Percentiles rank a stretch among this genome's conserved stretches.
Conservation (phyloP, 2,797 vertebrate species). For the Phrynocephalus guinanensis region DNA sequence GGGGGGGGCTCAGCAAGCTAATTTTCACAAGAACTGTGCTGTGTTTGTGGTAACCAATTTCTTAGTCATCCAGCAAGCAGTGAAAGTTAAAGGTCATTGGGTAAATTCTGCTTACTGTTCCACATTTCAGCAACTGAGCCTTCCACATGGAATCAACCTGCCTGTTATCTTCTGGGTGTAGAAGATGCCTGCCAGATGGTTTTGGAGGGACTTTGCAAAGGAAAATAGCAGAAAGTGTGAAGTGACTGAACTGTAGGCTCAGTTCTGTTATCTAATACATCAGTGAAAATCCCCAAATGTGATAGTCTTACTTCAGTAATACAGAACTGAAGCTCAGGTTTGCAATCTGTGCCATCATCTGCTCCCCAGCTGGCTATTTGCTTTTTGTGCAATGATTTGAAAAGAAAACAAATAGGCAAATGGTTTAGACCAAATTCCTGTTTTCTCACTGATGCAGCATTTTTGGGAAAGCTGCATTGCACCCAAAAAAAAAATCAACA, state of each 20-base stretch:
- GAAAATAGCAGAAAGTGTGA: conserved; percentile 32
- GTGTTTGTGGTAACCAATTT: neutral
- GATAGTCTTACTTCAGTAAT: conserved; percentile 28
- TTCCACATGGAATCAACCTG: conserved; percentile 7
- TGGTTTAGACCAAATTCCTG: conserved; percentile 3
- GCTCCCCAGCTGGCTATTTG: conserved; percentile 30
- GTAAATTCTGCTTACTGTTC: neutral
- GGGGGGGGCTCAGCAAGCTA: neutral
- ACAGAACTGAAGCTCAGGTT: conserved; percentile 2
- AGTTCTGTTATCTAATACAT: conserved; percentile 6
- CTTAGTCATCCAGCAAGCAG: neutral
- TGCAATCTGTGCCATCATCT: conserved; percentile 32
- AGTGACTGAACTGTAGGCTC: neutral
- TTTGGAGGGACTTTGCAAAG: conserved; percentile 1
- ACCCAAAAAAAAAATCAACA: neutral
- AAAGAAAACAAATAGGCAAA: conserved; percentile 29
- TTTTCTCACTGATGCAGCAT: conserved; percentile 4
- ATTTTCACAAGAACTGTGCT: neutral
- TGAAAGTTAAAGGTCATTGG: conserved; percentile 1
- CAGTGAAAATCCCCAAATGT: neutral
- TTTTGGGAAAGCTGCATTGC: neutral
- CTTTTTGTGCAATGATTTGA: conserved; percentile 27
- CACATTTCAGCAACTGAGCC: conserved; percentile 1
- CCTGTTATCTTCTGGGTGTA: neutral
- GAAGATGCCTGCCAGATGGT: conserved; percentile 25